Conservation (phyloP, 2,113 vertebrate species). For the Gnathonemus echidnorhynchus region DNA sequence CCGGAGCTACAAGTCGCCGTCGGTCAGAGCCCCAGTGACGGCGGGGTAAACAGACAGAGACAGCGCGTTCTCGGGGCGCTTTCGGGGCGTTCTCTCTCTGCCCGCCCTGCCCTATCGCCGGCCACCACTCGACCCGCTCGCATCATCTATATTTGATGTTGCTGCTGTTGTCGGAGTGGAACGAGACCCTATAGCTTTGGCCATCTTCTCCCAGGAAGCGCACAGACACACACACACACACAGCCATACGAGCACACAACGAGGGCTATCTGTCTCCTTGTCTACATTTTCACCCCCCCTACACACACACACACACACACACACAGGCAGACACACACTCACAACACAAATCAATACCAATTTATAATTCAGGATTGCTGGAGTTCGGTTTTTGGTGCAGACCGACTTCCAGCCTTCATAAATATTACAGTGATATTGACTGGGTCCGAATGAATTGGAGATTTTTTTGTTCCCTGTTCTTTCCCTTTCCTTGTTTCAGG, state of each 20-base stretch:
- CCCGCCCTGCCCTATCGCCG: not conserved
- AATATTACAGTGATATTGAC: constrained; percentile 75
- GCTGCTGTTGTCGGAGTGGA: constrained; percentile 23
- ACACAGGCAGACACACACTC: constrained; percentile 10
- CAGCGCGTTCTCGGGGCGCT: too few species aligned
- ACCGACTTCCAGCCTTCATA: constrained; percentile 68
- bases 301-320: not conserved
- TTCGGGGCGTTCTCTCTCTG: not conserved
- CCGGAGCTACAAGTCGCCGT: not conserved
- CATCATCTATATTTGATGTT: constrained; percentile 48
- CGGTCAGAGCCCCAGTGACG: not conserved
- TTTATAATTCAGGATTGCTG: constrained; percentile 73
- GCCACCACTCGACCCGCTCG: constrained; percentile 10
- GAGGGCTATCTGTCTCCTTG: constrained; percentile 11
- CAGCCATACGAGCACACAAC: not conserved
- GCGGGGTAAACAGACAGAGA: not conserved
- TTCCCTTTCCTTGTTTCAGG: constrained; percentile 39
- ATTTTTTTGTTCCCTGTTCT: constrained; percentile 46
- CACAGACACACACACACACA: constrained; percentile 5
- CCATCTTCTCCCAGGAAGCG: not conserved
- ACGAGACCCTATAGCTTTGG: constrained; percentile 33
- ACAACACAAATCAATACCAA: constrained; percentile 66
- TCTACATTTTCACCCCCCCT: constrained; percentile 3
- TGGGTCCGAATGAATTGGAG: constrained; percentile 68
- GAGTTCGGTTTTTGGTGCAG: constrained; percentile 70